Conservation (phyloP, 2,888 invertebrate genomes). For the Automeris io region DNA sequence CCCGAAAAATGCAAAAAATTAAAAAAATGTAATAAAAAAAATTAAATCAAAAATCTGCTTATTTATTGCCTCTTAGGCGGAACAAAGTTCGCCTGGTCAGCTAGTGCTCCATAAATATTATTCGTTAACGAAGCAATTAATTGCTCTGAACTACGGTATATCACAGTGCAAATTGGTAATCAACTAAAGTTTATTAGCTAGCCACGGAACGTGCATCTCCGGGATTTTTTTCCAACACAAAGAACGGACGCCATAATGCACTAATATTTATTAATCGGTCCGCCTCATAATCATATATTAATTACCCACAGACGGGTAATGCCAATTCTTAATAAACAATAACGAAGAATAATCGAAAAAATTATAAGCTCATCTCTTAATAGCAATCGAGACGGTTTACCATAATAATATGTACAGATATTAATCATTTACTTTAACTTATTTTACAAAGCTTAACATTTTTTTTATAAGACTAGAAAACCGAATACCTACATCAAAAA, state of each 20-base stretch:
- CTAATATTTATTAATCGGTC: conserved; percentile 44
- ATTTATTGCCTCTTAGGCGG: not conserved
- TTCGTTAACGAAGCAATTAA: conserved; percentile 28
- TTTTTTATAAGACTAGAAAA: too few species aligned
- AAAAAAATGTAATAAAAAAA: too few species aligned
- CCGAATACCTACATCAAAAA: too few species aligned
- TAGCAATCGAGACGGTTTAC: conserved; percentile 54
- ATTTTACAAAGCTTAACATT: too few species aligned
- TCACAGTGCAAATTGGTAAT: conserved; percentile 62
- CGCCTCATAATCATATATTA: conserved; percentile 61
- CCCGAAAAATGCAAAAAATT: too few species aligned
- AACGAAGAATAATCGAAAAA: conserved; percentile 49
- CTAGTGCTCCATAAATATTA: too few species aligned
- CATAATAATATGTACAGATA: conserved; percentile 60
- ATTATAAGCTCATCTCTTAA: conserved; percentile 55
- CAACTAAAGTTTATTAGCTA: conserved; percentile 51
- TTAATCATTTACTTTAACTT: too few species aligned
- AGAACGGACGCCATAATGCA: conserved; percentile 36
- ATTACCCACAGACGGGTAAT: conserved; percentile 49
- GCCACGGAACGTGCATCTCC: conserved; percentile 25
- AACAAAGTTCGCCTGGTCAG: too few species aligned
- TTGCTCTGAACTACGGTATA: conserved; percentile 45
- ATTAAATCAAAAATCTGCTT: not conserved
- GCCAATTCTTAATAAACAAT: conserved; percentile 47
- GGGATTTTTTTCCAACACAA: too few species aligned